phyloP scores from a whole-genome alignment of 2,113 vertebrate genomes.

The Zosterops borbonicus region DNA sequence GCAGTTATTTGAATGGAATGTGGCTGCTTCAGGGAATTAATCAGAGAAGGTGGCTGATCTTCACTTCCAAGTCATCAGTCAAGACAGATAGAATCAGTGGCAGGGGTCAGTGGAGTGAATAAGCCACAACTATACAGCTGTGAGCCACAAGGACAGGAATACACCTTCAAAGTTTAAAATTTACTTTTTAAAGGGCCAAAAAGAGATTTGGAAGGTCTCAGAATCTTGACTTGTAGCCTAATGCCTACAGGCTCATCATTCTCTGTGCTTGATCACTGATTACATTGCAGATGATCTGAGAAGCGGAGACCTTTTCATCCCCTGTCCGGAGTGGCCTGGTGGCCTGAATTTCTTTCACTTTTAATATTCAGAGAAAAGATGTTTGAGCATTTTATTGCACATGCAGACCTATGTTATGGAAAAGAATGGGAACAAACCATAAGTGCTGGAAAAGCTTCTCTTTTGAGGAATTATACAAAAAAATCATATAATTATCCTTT shows the following conservation, averaged over 20 bases:
- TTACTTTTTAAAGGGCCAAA: not conserved
- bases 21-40: constrained; percentile 37
- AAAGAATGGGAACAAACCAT: not conserved
- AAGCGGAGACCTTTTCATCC: not conserved
- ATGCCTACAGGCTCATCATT: not conserved
- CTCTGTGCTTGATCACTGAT: not conserved
- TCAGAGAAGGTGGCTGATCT: constrained; percentile 25
- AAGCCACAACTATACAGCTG: not conserved
- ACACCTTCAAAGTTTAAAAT: not conserved
- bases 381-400: not conserved
- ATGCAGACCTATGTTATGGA: not conserved
- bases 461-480: not conserved
- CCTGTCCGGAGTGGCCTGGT: not conserved
- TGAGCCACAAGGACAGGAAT: not conserved
- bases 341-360: not conserved
- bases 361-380: not conserved
- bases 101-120: not conserved
- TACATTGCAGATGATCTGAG: not conserved
- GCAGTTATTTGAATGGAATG: constrained; percentile 33
- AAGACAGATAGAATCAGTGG: not conserved
- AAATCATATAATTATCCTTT: not conserved
- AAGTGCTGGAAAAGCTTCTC: not conserved
- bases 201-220: not conserved
- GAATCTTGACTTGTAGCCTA: not conserved
- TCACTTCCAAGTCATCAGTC: constrained; percentile 20